These are phyloP conservation scores for Lordiphosa andalusiaca DNA, from an alignment of 2,888 invertebrate species.

Conservation along the genomic window DNA sequence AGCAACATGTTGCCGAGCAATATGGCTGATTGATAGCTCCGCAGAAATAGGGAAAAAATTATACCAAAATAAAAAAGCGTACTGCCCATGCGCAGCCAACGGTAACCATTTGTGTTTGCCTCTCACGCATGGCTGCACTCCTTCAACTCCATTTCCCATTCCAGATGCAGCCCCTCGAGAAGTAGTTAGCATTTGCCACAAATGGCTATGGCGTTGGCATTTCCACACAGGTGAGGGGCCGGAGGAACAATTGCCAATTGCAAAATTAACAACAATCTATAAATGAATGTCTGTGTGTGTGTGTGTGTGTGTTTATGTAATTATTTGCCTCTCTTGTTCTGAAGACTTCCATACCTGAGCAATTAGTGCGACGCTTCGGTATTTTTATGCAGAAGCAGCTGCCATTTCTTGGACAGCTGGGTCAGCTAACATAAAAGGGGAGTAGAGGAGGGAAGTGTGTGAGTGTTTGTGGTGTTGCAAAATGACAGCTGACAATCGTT, in stretches of 20 bases:
- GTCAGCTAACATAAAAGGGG: constrained; percentile 17
- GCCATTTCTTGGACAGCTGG: constrained; percentile 34
- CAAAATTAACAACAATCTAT: constrained; percentile 56
- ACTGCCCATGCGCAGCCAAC: constrained; percentile 18
- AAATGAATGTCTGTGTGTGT: constrained; percentile 7
- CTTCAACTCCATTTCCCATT: constrained; percentile 3
- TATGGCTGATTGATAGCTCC: constrained; percentile 56
- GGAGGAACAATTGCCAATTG: constrained; percentile 45
- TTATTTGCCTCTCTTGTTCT: constrained; percentile 50
- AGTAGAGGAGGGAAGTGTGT: constrained; percentile 13
- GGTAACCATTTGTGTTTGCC: constrained; percentile 21
- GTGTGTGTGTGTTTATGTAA: constrained; percentile 29
- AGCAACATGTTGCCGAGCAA: constrained; percentile 49
- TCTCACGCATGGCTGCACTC: constrained; percentile 11
- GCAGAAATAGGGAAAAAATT: neutral
- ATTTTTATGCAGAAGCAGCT: constrained; percentile 43
- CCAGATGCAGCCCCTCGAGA: constrained; percentile 8
- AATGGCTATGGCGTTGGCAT: constrained; percentile 64
- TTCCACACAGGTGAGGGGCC: constrained; percentile 54
- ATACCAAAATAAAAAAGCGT: neutral
- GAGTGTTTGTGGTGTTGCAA: constrained; percentile 24
- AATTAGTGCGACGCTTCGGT: constrained; percentile 56
- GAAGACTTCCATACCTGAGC: constrained; percentile 56
- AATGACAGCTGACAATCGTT: constrained; percentile 43
- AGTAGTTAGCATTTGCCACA: constrained; percentile 62